Evolutionary conservation across 2,797 vertebrate species (phyloP), one percentile per base, ranked within the genome.

Genomic region (Anguilla megastoma): DNA sequence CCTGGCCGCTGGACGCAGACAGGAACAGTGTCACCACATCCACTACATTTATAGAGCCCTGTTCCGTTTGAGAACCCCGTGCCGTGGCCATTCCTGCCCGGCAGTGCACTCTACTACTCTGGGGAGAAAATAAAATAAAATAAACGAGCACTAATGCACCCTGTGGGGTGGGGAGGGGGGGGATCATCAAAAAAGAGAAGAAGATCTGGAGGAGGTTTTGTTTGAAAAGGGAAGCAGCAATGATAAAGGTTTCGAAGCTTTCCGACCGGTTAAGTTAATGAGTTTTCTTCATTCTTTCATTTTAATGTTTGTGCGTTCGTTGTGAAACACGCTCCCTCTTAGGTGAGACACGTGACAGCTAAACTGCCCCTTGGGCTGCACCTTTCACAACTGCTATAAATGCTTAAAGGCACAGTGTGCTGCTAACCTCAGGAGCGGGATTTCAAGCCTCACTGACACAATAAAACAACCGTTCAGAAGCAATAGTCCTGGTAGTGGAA

Each of bases 11-110:
- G 90, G 91, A 76, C 4, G 7, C 92, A 88, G 93, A 92, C 91
- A 95, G 95, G 94, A 96, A 96, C 95, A 94, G 94, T 94, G 93
- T 94, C 82, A 84, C 89, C 89, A 94, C 94, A 94, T 95, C 92
- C 90, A 91, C 91, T 88, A 91, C 89, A 86, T 91, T 91, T 86
- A 91, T 60, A 91, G 88, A 89, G 90, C 56, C 45, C 14, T 7
- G 16, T 24, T 74, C 85, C 36, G 3, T 8, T 8, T 6, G n/a
- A n/a, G 24, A 56, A n/a, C 41, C 14, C 16, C 18, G 16, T n/a
- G 27, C 69, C 4, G 18, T 21, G 24, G 41, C 50, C 5, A 80
- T 48, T 80, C 24, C 76, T 80, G 76, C 36, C 21, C 41, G 12
- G 30, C 16, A n/a, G 60, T 71, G 30, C 33, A 36, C 30, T 14